These are phyloP conservation scores for Stichodactyla helianthus DNA, from an alignment of 64 coral and sea anemone genomes.

Conservation along the genomic window DNA sequence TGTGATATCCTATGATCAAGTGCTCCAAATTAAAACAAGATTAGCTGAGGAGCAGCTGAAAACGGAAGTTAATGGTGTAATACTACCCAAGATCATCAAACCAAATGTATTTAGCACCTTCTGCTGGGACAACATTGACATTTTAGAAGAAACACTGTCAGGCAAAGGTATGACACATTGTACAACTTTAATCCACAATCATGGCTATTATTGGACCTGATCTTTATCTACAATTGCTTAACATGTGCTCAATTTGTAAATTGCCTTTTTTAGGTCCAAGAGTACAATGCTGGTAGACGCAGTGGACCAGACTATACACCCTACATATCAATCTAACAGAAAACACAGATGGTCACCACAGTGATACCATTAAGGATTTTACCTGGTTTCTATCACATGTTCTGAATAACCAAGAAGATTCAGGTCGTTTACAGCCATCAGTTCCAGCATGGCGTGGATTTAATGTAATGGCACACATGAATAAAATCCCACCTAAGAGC, in stretches of 20 bases:
- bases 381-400: slow-evolving; percentile 17
- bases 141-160: slow-evolving; percentile 13
- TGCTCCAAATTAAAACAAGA: slow-evolving; percentile 18
- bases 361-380: slow-evolving; percentile 22
- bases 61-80: neutral
- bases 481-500: slow-evolving; percentile 26
- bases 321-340: slow-evolving; percentile 1
- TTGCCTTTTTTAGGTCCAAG: slow-evolving; percentile 13
- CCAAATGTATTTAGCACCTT: slow-evolving; percentile 11
- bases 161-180: slow-evolving; percentile 10
- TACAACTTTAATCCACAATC: neutral
- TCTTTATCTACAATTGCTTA: neutral
- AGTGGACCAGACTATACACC: slow-evolving; percentile 16
- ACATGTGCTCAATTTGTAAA: neutral
- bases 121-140: slow-evolving; percentile 18
- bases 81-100: slow-evolving; percentile 16
- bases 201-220: neutral
- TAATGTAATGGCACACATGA: slow-evolving; percentile 17
- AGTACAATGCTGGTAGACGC: slow-evolving; percentile 21
- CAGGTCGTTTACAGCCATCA: neutral
- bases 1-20: slow-evolving; percentile 42
- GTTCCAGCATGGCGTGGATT: slow-evolving; percentile 40
- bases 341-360: neutral
- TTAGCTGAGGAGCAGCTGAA: slow-evolving; percentile 10
- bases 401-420: neutral